Conservation (phyloP, 2,888 invertebrate species). For the Thalpophila matura region DNA sequence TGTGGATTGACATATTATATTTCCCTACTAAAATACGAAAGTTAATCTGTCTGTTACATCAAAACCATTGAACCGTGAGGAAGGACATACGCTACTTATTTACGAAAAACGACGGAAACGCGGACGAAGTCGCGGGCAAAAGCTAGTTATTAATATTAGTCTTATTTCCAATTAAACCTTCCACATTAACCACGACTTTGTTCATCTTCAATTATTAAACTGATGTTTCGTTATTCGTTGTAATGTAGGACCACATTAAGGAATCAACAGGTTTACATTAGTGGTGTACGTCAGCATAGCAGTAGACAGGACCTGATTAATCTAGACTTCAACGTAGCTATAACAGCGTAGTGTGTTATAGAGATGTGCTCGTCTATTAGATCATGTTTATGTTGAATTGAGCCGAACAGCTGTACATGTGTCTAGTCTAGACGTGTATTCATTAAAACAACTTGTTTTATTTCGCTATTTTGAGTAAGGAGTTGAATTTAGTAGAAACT, state of each 20-base stretch:
- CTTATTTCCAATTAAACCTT: conserved; percentile 29
- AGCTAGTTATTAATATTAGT: conserved; percentile 14
- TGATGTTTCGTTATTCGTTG: conserved; percentile 37
- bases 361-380: conserved; percentile 49
- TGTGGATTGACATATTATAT: too few species aligned
- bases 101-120: too few species aligned
- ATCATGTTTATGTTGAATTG: conserved; percentile 50
- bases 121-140: too few species aligned
- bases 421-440: conserved; percentile 59
- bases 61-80: too few species aligned
- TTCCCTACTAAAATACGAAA: too few species aligned
- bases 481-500: conserved; percentile 26
- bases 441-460: conserved; percentile 50
- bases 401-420: conserved; percentile 46
- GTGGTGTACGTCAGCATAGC: conserved; percentile 44
- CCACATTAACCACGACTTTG: conserved; percentile 31
- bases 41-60: too few species aligned
- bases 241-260: conserved; percentile 22
- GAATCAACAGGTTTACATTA: conserved; percentile 54
- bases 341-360: conserved; percentile 35
- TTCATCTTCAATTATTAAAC: conserved; percentile 34
- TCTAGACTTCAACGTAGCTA: conserved; percentile 24
- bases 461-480: conserved; percentile 17
- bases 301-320: conserved; percentile 46
- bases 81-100: too few species aligned